phyloP scores from a whole-genome alignment of 1,140 invertebrate species.

The Leptestheria dahalacensis region DNA sequence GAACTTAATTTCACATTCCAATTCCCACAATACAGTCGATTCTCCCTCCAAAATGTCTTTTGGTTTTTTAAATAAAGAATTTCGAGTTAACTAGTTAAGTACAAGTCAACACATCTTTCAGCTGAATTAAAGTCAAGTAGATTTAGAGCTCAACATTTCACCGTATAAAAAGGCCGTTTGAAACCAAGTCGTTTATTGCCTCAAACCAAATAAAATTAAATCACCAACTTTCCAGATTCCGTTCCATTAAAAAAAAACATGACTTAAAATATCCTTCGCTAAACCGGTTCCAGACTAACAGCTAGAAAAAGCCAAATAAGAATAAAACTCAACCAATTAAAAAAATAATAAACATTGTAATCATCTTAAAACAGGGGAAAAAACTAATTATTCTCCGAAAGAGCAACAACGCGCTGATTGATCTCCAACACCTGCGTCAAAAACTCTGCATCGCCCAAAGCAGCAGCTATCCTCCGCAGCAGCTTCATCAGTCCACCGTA shows the following conservation, averaged over 20 bases:
- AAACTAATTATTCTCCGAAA: conserved; percentile 47
- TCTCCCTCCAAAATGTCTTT: no score
- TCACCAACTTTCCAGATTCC: conserved; percentile 13
- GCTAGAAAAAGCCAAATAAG: background rate
- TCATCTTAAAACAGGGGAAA: no score
- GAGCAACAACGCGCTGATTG: conserved; percentile 51
- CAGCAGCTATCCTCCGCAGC: conserved; percentile 43
- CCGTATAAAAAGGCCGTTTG: no score
- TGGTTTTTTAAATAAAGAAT: background rate
- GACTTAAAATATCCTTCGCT: no score
- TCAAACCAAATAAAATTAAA: no score
- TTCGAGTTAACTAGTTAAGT: no score
- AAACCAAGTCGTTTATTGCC: no score
- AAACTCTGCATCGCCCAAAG: conserved; percentile 55
- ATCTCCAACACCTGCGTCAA: conserved; percentile 50
- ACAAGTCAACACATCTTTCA: no score
- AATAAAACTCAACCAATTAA: background rate
- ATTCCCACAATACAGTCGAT: background rate
- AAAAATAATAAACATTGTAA: background rate
- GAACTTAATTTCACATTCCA: background rate
- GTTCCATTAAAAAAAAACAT: conserved; percentile 17
- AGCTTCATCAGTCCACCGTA: conserved; percentile 42
- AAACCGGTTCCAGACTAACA: no score
- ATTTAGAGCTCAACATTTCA: no score
- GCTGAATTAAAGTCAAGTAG: no score